Base-by-base conservation (phyloP, 2,797 vertebrate genomes). In the Gobionotothen gibberifrons region DNA sequence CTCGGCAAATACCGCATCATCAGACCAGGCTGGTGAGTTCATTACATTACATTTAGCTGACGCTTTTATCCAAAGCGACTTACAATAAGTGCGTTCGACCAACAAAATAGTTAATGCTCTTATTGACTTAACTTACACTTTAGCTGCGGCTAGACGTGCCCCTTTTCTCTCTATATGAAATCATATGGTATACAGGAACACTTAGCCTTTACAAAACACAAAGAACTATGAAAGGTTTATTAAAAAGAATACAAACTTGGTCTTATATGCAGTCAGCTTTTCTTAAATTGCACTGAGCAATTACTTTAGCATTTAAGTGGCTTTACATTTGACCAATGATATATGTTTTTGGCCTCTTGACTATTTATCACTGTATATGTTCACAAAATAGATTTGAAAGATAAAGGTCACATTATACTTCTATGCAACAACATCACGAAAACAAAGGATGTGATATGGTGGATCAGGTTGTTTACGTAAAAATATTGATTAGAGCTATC, bases 21-120 rank as follows among this genome's bases (percentile, higher is more conserved):
- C 72, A 93, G 97, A 76, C 91, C 96, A 12, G 98, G 98, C 80
- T 99, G 97, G 98, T 99, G 89, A 92, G 94, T 82, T 71, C 0
- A 22, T n/a, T n/a, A n/a, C n/a, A n/a, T n/a, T n/a, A n/a, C n/a
- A n/a, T n/a, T n/a, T n/a, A n/a, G n/a, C n/a, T n/a, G n/a, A n/a
- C n/a, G n/a, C n/a, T n/a, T n/a, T n/a, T n/a, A n/a, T n/a, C n/a
- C n/a, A n/a, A n/a, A n/a, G n/a, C n/a, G n/a, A n/a, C n/a, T n/a
- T n/a, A n/a, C n/a, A n/a, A n/a, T n/a, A n/a, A n/a, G n/a, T n/a
- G n/a, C n/a, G n/a, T n/a, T n/a, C n/a, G n/a, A n/a, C n/a, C n/a
- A n/a, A n/a, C n/a, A n/a, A n/a, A n/a, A n/a, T n/a, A n/a, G n/a
- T n/a, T n/a, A n/a, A n/a, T 12, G 39, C 10, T n/a, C 11, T 48